Conservation (phyloP, 2,888 invertebrate species). For the Pollenia griseotomentosa region DNA sequence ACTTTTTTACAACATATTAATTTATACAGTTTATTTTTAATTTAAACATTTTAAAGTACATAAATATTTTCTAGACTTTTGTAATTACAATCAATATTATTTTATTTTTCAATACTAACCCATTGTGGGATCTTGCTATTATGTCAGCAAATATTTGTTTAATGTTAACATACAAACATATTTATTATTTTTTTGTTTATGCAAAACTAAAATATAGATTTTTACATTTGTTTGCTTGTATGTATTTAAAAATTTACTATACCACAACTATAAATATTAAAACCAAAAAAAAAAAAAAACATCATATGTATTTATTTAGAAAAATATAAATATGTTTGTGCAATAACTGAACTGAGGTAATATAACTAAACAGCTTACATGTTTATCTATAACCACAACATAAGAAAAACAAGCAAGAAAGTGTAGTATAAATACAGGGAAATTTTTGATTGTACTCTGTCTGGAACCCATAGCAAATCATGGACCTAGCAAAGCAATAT, state of each 20-base stretch:
- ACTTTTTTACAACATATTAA: background rate
- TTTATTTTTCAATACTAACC: slow-evolving; percentile 11
- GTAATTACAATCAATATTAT: slow-evolving; percentile 1
- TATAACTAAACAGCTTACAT: slow-evolving; percentile 42
- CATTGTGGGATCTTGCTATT: slow-evolving; percentile 3
- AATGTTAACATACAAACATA: background rate
- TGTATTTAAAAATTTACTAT: background rate
- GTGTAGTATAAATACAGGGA: background rate
- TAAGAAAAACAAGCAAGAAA: background rate
- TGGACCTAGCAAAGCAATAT: no score
- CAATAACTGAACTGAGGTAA: slow-evolving; percentile 8
- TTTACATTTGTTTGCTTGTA: background rate
- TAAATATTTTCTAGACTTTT: slow-evolving; percentile 18
- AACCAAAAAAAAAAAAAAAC: background rate
- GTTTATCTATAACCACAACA: slow-evolving; percentile 29
- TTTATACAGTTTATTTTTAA: background rate
- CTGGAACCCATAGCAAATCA: no score
- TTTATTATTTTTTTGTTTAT: slow-evolving; percentile 43
- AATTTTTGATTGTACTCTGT: no score
- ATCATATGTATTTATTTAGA: background rate
- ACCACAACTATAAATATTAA: background rate
- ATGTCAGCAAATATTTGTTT: slow-evolving; percentile 21
- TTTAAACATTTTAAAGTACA: background rate
- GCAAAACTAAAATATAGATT: background rate
- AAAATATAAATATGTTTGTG: background rate